Evolutionary conservation across 53 echinoderm and acorn worm species (phyloP), one percentile per base, ranked within the genome.

Genomic region (Stichopus horrens): DNA sequence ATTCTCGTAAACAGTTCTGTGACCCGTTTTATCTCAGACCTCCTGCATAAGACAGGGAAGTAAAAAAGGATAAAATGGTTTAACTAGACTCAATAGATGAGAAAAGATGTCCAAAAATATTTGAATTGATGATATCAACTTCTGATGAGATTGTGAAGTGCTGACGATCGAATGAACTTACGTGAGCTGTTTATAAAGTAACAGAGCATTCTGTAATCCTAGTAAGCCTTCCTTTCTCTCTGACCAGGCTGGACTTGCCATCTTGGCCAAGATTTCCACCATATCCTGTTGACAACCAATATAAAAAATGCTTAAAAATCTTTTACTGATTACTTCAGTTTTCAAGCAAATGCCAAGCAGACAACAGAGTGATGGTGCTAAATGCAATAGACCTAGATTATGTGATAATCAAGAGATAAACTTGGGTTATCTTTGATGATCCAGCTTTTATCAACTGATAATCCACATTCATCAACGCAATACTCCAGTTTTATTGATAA

Each of bases 171-270:
- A 11, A 54, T 8, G 51, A 58, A n/a, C 77, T 88, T 94, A 96
- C 96, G 91, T 93, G 11, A 96, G 93, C 14, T 90, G 90, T 76
- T 94, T 90, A 21, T 89, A 90, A 66, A 92, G 91, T 76, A 93
- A 93, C 53, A 95, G 89, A 10, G 94, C 79, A 84, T 92, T 91
- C 88, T 95, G 95, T 54, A 95, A 90, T 9, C 97, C 97, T 22
- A 95, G 89, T 9, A 97, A 87, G 11, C 95, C 97, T 88, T 97
- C 97, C 87, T 97, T 97, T 82, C 95, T 91, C 76, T 95, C 95
- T 6, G 97, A 97, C 97, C 97, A 97, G 21, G 95, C 97, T 9
- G 97, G 95, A 90, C 95, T 95, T 8, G 93, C 94, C 95, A 97
- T 95, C 82, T 97, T 97, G 74, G 89, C 90, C 20, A 97, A 80